These are phyloP conservation scores for Drosophila borborema DNA, from an alignment of 2,888 invertebrate genomes.

Conservation along the genomic window DNA sequence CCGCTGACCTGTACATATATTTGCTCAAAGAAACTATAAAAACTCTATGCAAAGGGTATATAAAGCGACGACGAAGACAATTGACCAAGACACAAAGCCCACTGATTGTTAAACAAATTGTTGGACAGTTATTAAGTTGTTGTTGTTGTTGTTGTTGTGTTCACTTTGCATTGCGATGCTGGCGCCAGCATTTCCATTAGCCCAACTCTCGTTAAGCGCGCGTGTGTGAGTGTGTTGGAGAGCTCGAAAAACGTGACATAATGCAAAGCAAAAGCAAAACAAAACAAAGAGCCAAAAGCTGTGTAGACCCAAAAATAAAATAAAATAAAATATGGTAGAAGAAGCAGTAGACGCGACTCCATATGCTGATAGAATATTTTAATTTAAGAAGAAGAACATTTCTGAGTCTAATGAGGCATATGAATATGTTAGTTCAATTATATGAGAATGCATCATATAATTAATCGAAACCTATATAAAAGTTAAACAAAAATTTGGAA, in stretches of 20 bases:
- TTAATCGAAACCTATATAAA: neutral
- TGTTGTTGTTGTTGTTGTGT: slow-evolving; percentile 20
- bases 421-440: neutral
- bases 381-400: neutral
- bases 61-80: neutral
- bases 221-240: neutral
- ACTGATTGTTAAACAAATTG: slow-evolving; percentile 47
- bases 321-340: neutral
- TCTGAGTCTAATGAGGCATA: neutral
- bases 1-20: neutral
- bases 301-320: neutral
- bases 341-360: neutral
- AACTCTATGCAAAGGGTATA: neutral
- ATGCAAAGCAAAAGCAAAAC: slow-evolving; percentile 34
- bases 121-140: slow-evolving; percentile 37
- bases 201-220: neutral
- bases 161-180: slow-evolving; percentile 46
- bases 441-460: neutral
- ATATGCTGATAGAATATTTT: neutral
- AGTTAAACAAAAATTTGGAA: no score
- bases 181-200: slow-evolving; percentile 62
- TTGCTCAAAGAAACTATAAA: neutral
- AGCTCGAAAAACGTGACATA: slow-evolving; percentile 60
- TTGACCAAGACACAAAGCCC: slow-evolving; percentile 24
- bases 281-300: slow-evolving; percentile 6